Evolutionary conservation across 2,797 vertebrate species (phyloP).

Genomic region (Euphonia xanthogaster): DNA sequence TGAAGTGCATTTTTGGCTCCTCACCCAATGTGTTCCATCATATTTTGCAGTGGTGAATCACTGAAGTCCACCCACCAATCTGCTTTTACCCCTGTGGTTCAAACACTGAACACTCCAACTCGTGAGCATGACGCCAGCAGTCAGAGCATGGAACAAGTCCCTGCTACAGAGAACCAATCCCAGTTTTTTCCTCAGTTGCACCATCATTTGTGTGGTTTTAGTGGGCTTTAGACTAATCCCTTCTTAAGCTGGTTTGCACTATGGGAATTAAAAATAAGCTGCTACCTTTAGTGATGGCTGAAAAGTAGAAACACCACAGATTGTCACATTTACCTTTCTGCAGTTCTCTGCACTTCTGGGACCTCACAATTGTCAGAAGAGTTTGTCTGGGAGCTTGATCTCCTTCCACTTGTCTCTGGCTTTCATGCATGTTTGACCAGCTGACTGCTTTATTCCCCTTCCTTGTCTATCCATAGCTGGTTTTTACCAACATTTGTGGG

Average conservation of each 20-base stretch:
- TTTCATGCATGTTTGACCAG: neutral
- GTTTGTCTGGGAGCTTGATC: neutral
- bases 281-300: neutral
- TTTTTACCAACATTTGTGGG: neutral
- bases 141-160: neutral
- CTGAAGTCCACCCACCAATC: neutral
- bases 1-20: neutral
- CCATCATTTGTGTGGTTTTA: neutral
- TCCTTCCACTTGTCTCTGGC: neutral
- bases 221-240: slow-evolving; percentile 13
- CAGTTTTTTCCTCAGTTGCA: neutral
- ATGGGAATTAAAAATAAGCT: neutral
- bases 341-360: neutral
- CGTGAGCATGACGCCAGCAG: rapidly evolving
- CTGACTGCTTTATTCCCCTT: neutral
- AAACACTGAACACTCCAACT: neutral
- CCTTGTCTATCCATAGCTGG: neutral
- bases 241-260: neutral
- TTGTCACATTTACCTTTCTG: neutral
- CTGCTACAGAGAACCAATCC: neutral
- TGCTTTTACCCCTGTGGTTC: neutral
- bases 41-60: neutral
- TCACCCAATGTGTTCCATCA: neutral
- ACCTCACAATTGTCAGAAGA: neutral
- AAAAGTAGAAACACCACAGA: neutral